A percentile compares a stretch with the other conserved stretches of the same genome.
These are phyloP conservation scores for Pampus argenteus DNA, from an alignment of 2,797 vertebrate species.

Conservation along the genomic window DNA sequence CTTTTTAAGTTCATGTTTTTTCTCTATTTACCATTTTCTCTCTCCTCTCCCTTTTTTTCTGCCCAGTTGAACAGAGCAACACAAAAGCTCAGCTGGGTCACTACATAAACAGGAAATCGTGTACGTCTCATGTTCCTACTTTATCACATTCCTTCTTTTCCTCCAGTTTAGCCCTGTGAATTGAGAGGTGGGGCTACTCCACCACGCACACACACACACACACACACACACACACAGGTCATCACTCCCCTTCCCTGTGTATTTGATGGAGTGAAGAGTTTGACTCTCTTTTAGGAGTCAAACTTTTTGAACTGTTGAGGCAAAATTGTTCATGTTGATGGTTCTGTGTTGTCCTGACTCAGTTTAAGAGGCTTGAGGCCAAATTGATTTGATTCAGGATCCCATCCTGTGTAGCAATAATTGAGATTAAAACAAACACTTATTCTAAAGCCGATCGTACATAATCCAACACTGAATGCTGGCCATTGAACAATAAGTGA, in stretches of 20 bases:
- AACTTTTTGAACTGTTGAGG: conserved; percentile 5
- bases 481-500: no score
- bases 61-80: no score
- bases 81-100: neutral
- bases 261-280: neutral
- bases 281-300: conserved; percentile 15
- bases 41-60: no score
- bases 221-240: neutral
- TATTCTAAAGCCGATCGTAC: neutral
- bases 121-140: conserved; percentile 8
- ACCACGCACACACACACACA: neutral
- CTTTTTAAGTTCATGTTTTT: neutral
- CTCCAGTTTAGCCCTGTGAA: conserved; percentile 17
- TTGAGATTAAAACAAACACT: neutral
- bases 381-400: neutral
- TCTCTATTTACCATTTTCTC: no score
- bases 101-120: conserved; percentile 18
- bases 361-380: neutral
- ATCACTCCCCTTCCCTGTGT: neutral
- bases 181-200: neutral
- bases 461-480: neutral
- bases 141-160: conserved; percentile 34
- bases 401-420: neutral
- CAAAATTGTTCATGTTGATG: neutral
- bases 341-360: neutral